Evolutionary conservation across 2,888 invertebrate genomes (phyloP).

Genomic region (Rhagonycha fulva): DNA sequence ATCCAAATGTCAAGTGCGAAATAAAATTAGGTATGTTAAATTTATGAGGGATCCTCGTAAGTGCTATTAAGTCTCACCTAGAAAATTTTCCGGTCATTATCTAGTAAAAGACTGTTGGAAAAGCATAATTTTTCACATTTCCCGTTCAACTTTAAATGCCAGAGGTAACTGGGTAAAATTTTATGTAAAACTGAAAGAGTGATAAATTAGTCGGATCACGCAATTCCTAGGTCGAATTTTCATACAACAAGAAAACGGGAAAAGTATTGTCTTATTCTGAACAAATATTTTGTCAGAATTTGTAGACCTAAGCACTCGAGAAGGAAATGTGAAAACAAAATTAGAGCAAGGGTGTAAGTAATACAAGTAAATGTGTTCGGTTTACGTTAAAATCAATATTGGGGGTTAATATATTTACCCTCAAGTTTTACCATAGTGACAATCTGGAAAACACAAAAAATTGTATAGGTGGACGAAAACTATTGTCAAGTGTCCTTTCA

Average conservation of each 20-base stretch:
- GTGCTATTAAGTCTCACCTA: not conserved
- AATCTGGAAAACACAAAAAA: not conserved
- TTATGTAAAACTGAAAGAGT: not conserved
- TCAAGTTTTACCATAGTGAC: not conserved
- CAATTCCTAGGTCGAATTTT: not conserved
- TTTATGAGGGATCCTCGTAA: not conserved
- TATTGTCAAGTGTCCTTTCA: not conserved
- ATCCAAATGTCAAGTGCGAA: not conserved
- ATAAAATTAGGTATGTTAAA: not conserved
- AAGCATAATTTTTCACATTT: not conserved
- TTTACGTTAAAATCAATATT: not conserved
- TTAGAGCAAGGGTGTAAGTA: conserved; percentile 1
- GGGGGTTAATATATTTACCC: conserved; percentile 1
- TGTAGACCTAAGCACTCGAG: not conserved
- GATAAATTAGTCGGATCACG: not conserved
- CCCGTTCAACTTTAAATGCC: not conserved
- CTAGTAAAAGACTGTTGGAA: not conserved
- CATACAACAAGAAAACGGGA: not conserved
- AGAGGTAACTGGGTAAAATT: not conserved
- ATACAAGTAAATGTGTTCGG: not conserved
- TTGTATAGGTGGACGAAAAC: not conserved
- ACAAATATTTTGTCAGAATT: not conserved
- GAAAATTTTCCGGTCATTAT: not conserved
- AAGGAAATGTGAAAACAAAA: not conserved
- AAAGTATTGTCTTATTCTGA: not conserved